A percentile compares a stretch with the other conserved stretches of the same genome.
Evolutionary conservation across 2,888 invertebrate genomes (phyloP).

Genomic region (Griposia aprilina): DNA sequence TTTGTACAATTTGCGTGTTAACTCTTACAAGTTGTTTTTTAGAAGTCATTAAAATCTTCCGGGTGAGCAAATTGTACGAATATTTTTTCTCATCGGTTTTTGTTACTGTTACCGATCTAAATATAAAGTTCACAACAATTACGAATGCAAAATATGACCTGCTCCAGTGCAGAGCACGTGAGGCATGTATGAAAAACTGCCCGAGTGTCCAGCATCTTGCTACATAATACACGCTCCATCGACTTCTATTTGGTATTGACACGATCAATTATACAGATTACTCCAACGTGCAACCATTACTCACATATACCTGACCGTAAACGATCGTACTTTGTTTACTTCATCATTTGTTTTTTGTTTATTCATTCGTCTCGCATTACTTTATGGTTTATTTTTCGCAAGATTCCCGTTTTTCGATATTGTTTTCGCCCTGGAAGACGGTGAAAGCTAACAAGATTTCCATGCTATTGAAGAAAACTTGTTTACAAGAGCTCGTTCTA

Average conservation of each 20-base stretch:
- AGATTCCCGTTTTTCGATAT: conserved; percentile 40
- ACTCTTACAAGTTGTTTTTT: conserved; percentile 24
- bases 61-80: conserved; percentile 27
- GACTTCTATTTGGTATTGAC: conserved; percentile 67
- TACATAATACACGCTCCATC: conserved; percentile 69
- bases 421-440: conserved; percentile 52
- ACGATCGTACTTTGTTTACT: conserved; percentile 33
- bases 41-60: conserved; percentile 48
- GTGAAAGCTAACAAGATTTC: conserved; percentile 70
- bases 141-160: conserved; percentile 59
- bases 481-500: conserved; percentile 74
- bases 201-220: conserved; percentile 65
- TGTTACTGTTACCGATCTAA: conserved; percentile 43
- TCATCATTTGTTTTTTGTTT: conserved; percentile 18
- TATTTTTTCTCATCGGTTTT: conserved; percentile 25
- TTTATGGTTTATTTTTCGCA: conserved; percentile 32
- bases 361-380: conserved; percentile 36
- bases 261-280: conserved; percentile 66
- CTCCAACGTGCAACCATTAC: conserved; percentile 33
- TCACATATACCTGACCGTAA: conserved; percentile 36
- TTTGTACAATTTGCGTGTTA: conserved; percentile 36
- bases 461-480: conserved; percentile 70
- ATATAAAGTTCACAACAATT: conserved; percentile 49
- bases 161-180: conserved; percentile 60
- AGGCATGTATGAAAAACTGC: conserved; percentile 68